Evolutionary conservation across 2,113 vertebrate genomes (phyloP).

Genomic region (Laticauda colubrina): DNA sequence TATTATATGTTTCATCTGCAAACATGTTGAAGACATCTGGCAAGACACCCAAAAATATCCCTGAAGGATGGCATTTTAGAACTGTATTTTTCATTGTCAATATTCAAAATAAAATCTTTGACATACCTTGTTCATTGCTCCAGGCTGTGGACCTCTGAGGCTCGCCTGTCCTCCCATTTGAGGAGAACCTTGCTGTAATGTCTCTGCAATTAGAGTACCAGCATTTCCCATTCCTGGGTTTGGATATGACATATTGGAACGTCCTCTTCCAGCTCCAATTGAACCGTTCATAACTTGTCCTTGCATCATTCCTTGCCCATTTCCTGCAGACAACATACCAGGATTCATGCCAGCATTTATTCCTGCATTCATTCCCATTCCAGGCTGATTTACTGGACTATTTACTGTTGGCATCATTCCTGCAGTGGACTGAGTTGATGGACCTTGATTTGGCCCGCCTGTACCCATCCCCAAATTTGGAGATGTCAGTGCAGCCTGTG

Average conservation of each 20-base stretch:
- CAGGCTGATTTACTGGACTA: constrained; percentile 75
- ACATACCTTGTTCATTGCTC: constrained; percentile 82
- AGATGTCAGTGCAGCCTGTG: constrained; percentile 75
- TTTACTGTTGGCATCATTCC: constrained; percentile 76
- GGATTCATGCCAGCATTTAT: constrained; percentile 83
- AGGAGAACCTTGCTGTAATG: constrained; percentile 81
- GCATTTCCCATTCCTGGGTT: constrained; percentile 80
- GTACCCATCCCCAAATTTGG: constrained; percentile 71
- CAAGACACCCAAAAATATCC: neutral
- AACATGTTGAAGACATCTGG: neutral
- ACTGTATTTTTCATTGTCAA: neutral
- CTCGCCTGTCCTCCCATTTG: constrained; percentile 83
- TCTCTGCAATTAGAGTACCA: constrained; percentile 84
- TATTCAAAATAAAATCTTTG: constrained; percentile 5
- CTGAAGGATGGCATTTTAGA: neutral
- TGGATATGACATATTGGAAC: constrained; percentile 82
- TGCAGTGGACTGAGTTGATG: constrained; percentile 67
- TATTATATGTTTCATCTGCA: neutral
- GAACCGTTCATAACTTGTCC: constrained; percentile 94
- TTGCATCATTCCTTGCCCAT: constrained; percentile 83
- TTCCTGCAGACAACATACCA: constrained; percentile 79
- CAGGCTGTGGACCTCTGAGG: constrained; percentile 87
- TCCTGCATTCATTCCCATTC: constrained; percentile 77
- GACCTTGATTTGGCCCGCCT: constrained; percentile 74
- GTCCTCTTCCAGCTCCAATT: constrained; percentile 80